Evolutionary conservation across 1,140 invertebrate genomes (phyloP), one percentile per base, ranked within the genome.

Genomic region (Adelges cooleyi): DNA sequence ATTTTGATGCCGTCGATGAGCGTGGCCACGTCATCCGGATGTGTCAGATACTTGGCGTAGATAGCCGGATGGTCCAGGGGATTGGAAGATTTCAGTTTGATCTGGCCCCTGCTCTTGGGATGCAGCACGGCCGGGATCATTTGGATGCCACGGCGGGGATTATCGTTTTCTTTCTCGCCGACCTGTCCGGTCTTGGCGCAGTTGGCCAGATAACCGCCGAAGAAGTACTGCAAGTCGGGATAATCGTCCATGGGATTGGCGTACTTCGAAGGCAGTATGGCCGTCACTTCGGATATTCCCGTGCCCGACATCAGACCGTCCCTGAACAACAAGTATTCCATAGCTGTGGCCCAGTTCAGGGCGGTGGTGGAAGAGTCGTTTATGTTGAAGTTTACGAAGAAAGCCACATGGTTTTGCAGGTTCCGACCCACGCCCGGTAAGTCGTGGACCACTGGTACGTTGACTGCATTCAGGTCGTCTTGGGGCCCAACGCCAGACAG

Each of bases 361-460:
- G 87, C 84, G 0, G 85, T 80, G 0, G 86, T 89, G 69, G 89
- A 86, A 33, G 88, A 86, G 70, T 92, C 86, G 53, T 91, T 87
- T 15, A 92, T 85, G 20, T 81, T 79, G 75, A 90, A 93, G 70
- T 81, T 83, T 1, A 89, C 73, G 67, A 86, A 84, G 73, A 80
- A 86, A 3, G 87, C 84, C 0, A 90, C 89, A 70, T 92, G 90
- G 72, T 92, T 91, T 70, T 91, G 89, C 0, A 95, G 80, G 76
- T 95, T 95, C 67, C 83, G 81, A 0, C 92, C 92, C 3, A 95
- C 92, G 0, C 84, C 85, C 0, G 88, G 89, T 8, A 95, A 77
- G 71, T 88, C 77, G 67, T 88, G 86, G 2, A 90, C 74, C 0
- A 82, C 75, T 0, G 81, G 79, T 0, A 90, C 80, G 20, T 84